Evolutionary conservation across 2,113 vertebrate genomes (phyloP), one percentile per base, ranked within the genome.

Genomic region (Gymnogyps californianus): DNA sequence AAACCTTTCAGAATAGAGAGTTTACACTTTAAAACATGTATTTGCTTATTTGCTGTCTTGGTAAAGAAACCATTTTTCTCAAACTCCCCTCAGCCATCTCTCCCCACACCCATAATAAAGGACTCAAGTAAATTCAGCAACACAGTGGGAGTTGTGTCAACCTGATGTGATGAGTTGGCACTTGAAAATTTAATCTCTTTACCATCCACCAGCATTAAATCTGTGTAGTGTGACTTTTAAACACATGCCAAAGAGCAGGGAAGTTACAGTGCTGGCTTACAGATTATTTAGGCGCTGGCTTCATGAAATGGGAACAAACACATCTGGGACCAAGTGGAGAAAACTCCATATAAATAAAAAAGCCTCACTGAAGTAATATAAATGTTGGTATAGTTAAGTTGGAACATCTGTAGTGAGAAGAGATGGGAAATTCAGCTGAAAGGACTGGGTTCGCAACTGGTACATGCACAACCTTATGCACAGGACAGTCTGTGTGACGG

Each of bases 111-210:
- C 83, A 44, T 96, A 89, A 96, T 93, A 95, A 97, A 96, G 88
- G 83, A 93, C 86, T 94, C 62, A 17, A 96, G 96, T 83, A 95
- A 94, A 97, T 94, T 93, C 95, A 91, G 80, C 87, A 85, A 96
- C 90, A 72, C 96, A 77, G 83, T 86, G 54, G 88, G 90, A 92
- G 79, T 93, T 89, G 88, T 96, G 95, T 97, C 96, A 96, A 94
- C 87, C 92, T 62, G 72, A 89, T 93, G 90, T 96, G 93, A 97
- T 88, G 88, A 96, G 95, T 32, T 97, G 97, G 95, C 94, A 86
- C 82, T 40, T 97, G 74, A 97, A 93, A 90, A 97, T 97, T 98
- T 97, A 97, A 97, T 94, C 91, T 98, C 96, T 94, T 95, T 93
- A 92, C 88, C 96, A 96, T 98, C 94, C 94, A 93, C 95, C 81